Evolutionary conservation across 2,888 invertebrate genomes (phyloP).

Genomic region (Mesoligia furuncula): DNA sequence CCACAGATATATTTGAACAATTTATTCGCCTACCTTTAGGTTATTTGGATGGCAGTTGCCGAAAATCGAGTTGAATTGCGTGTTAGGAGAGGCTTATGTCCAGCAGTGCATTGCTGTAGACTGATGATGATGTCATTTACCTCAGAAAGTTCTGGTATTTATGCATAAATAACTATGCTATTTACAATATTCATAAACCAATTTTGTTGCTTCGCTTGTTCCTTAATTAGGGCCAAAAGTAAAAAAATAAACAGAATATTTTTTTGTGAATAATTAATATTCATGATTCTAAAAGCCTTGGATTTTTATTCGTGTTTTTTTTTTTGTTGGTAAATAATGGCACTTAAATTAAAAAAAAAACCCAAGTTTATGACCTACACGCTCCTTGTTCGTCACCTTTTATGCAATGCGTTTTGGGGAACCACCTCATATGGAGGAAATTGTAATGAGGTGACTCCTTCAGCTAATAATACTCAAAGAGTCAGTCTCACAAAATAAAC

Average conservation of each 20-base stretch:
- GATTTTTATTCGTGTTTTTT: not conserved
- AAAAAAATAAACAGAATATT: not conserved
- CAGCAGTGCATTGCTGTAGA: too few relatives aligned
- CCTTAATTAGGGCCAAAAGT: not conserved
- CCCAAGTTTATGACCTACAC: not conserved
- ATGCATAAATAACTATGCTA: not conserved
- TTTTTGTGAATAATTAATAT: not conserved
- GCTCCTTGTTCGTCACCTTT: not conserved
- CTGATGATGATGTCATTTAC: not conserved
- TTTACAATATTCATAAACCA: not conserved
- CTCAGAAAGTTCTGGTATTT: not conserved
- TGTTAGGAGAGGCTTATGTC: too few relatives aligned
- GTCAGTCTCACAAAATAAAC: not conserved
- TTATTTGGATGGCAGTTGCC: not conserved
- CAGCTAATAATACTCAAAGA: constrained; percentile 7
- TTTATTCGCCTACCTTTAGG: not conserved
- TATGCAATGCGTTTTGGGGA: not conserved
- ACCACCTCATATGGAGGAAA: too few relatives aligned
- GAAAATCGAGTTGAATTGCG: too few relatives aligned
- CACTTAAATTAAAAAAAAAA: not conserved
- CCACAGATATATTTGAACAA: constrained; percentile 2
- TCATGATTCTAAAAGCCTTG: not conserved
- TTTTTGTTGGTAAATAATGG: not conserved
- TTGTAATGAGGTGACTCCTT: not conserved
- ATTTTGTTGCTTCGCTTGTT: not conserved